These are phyloP conservation scores for Neodiprion fabricii DNA, from an alignment of 1,140 invertebrate species.

Conservation along the genomic window DNA sequence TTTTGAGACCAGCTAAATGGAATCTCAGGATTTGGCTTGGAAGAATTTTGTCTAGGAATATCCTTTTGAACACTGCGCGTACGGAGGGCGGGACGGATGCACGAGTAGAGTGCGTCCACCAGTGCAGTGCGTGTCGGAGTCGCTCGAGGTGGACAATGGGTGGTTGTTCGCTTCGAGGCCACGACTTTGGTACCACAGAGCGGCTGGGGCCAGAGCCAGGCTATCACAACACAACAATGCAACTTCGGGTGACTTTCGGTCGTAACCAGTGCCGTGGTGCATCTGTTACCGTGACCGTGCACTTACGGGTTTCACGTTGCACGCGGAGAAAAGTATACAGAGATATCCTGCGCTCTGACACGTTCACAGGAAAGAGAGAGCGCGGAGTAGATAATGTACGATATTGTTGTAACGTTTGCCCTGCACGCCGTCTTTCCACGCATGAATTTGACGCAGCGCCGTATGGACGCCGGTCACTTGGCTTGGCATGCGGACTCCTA, in stretches of 20 bases:
- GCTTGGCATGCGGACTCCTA: constrained; percentile 13
- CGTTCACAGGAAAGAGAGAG: neutral
- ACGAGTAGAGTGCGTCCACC: no score
- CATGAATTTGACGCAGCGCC: neutral
- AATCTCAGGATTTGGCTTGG: no score
- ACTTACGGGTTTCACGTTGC: neutral
- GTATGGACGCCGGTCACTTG: neutral
- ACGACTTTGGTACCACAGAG: no score
- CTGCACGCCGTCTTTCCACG: neutral
- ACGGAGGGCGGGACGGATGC: no score
- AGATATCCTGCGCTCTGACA: neutral
- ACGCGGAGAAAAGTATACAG: neutral
- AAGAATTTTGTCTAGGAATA: no score
- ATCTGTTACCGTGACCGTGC: neutral
- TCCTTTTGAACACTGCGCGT: no score
- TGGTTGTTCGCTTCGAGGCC: no score
- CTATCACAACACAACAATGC: neutral
- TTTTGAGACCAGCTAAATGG: no score
- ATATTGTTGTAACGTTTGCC: no score
- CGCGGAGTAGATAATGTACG: neutral
- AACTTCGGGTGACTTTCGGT: neutral
- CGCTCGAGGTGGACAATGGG: no score
- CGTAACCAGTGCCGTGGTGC: neutral
- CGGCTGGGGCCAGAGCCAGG: neutral
- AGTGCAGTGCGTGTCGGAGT: no score